Base-by-base conservation (phyloP, 2,888 invertebrate species). In the Tetheella fluctuosa region DNA sequence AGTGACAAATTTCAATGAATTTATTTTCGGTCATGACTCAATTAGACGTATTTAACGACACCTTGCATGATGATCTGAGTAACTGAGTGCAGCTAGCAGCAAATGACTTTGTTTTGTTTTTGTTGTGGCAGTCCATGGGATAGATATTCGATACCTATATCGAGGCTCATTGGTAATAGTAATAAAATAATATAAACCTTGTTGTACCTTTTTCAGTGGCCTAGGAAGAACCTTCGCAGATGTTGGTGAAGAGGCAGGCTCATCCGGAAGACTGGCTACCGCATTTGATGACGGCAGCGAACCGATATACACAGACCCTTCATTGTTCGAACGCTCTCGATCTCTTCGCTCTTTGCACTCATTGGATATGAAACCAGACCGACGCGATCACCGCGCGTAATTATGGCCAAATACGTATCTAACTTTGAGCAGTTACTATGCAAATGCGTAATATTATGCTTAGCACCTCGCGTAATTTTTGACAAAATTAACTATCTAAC, bases 221-320 rank as follows among this genome's bases (percentile, higher is more conserved):
- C 73, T 93, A 58, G 93, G 93, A 54, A 79, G 92, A 70, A 88
- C 88, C 13, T 93, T 90, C 61, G 83, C 83, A 0, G 93, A 85
- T 75, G 93, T 85, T 42, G 94, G 84, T 57, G 94, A 84, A 65
- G 92, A 84, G 76, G 88, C 84, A n/a, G 94, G 89, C 60, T 94
- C 90, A 23, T 91, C 86, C 66, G 93, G 91, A n/a, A 84, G 91
- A 15, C 71, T 93, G 62, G 91, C 93, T 2, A 91, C 83, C 63
- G 93, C 93, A 17, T 97, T 97, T 79, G 97, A 97, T 81, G 97
- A 98, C 84, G 98, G 98, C 42, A 98, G 97, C 82, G 98, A 98
- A 84, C 98, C 98, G 0, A 98, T 98, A 74, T 98, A 98, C 89
- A 98, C 98, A 0, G 98, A 98, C 89, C 98, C 98, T 0, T 97